phyloP scores from a whole-genome alignment of 2,888 invertebrate genomes.

The Hypercompe scribonia region DNA sequence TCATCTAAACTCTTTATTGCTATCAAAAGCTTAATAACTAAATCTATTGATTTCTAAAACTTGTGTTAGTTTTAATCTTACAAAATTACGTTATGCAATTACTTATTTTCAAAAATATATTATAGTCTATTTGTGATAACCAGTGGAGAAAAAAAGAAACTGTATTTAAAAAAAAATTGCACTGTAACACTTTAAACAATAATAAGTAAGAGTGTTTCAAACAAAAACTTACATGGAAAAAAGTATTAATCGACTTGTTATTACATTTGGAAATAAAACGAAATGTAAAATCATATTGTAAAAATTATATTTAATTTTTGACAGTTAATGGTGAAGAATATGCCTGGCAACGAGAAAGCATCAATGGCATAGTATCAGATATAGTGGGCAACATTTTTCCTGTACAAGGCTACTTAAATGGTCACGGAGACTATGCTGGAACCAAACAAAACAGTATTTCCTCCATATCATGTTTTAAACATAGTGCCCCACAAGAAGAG shows the following conservation, averaged over 20 bases:
- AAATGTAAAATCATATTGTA: background rate
- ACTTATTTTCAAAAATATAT: no score
- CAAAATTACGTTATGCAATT: background rate
- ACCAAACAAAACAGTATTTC: slow-evolving; percentile 17
- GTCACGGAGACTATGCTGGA: slow-evolving; percentile 20
- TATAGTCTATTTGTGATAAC: no score
- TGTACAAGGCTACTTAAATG: slow-evolving; percentile 20
- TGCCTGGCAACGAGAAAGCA: slow-evolving; percentile 14
- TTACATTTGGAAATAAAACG: background rate
- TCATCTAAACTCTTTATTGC: background rate
- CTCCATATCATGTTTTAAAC: slow-evolving; percentile 48
- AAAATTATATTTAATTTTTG: no score
- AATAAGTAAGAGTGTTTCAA: background rate
- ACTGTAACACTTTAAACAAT: background rate
- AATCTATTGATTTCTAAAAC: no score
- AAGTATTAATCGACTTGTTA: background rate
- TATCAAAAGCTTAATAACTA: background rate
- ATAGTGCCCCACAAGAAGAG: slow-evolving; percentile 28
- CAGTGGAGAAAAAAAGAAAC: background rate
- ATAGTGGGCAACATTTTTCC: slow-evolving; percentile 17
- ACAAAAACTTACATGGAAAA: background rate
- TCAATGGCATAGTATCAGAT: slow-evolving; percentile 1
- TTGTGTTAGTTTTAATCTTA: background rate
- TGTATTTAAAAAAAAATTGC: background rate
- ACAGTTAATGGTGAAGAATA: slow-evolving; percentile 19